phyloP scores from a whole-genome alignment of 2,797 vertebrate genomes.

The Pipistrellus pygmaeus region DNA sequence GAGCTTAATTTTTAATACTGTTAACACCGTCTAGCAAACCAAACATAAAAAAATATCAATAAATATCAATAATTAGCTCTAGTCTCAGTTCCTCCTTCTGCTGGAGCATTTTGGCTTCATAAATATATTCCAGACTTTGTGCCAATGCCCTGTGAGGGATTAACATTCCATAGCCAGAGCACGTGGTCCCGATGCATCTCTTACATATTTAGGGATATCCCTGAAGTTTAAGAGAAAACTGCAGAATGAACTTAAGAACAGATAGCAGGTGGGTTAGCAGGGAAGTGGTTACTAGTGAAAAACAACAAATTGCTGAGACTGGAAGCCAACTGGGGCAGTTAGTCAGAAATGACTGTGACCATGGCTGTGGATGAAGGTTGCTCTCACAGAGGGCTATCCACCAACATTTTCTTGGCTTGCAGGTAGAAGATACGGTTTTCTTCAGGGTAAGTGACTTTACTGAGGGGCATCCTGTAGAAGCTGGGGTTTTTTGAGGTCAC shows the following conservation, averaged over 20 bases:
- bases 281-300: neutral
- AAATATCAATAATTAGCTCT: slow-evolving; percentile 61
- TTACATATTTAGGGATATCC: neutral
- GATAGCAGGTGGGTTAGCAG: neutral
- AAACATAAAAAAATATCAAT: slow-evolving; percentile 50
- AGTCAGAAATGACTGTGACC: slow-evolving; percentile 24
- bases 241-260: neutral
- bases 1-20: slow-evolving; percentile 77
- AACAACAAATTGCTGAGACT: neutral
- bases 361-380: neutral
- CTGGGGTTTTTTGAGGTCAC: slow-evolving; percentile 90
- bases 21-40: slow-evolving; percentile 1
- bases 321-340: neutral
- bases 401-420: slow-evolving; percentile 71
- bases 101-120: slow-evolving; percentile 43
- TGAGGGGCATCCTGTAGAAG: slow-evolving; percentile 93
- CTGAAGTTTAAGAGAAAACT: slow-evolving; percentile 39
- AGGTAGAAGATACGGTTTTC: slow-evolving; percentile 92
- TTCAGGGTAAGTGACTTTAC: slow-evolving; percentile 95
- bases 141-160: neutral
- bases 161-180: slow-evolving; percentile 21
- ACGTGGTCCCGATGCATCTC: neutral
- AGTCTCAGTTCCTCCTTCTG: neutral
- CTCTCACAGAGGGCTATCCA: slow-evolving; percentile 71
- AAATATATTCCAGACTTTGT: neutral